A percentile compares a stretch with the other conserved stretches of the same genome.
phyloP scores from a whole-genome alignment of 2,113 vertebrate genomes.

The Chauna torquata region DNA sequence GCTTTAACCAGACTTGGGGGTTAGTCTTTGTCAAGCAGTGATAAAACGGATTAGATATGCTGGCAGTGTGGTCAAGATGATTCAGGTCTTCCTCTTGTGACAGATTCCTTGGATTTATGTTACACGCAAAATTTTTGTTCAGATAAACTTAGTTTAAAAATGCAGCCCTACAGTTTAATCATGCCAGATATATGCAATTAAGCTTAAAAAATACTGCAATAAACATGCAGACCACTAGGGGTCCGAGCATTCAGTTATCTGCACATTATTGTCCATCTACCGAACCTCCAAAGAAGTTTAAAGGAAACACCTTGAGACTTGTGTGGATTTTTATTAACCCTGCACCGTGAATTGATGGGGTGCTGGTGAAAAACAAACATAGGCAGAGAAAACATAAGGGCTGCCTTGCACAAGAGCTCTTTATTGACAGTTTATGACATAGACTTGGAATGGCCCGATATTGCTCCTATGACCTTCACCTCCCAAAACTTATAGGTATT shows the following conservation, averaged over 20 bases:
- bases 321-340: slow-evolving; percentile 71
- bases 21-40: slow-evolving; percentile 12
- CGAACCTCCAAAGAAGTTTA: slow-evolving; percentile 41
- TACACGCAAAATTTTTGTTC: neutral
- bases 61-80: neutral
- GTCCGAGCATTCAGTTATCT: slow-evolving; percentile 11
- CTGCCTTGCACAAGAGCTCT: slow-evolving; percentile 71
- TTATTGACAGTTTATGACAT: slow-evolving; percentile 79
- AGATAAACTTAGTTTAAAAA: slow-evolving; percentile 2
- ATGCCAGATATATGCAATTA: neutral
- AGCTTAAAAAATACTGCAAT: neutral
- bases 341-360: slow-evolving; percentile 71
- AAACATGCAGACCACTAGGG: neutral
- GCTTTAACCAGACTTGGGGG: slow-evolving; percentile 37
- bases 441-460: slow-evolving; percentile 53
- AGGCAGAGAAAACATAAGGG: slow-evolving; percentile 69
- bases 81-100: slow-evolving; percentile 30
- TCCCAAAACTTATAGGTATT: slow-evolving; percentile 56
- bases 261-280: neutral
- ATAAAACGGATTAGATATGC: slow-evolving; percentile 55
- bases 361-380: slow-evolving; percentile 70
- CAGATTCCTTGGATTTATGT: slow-evolving; percentile 9
- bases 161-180: neutral
- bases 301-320: slow-evolving; percentile 69
- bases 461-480: slow-evolving; percentile 59